Percentiles rank a stretch among this genome's conserved stretches.
phyloP scores from a whole-genome alignment of 2,113 vertebrate species.

The Malurus alboscapulatus region DNA sequence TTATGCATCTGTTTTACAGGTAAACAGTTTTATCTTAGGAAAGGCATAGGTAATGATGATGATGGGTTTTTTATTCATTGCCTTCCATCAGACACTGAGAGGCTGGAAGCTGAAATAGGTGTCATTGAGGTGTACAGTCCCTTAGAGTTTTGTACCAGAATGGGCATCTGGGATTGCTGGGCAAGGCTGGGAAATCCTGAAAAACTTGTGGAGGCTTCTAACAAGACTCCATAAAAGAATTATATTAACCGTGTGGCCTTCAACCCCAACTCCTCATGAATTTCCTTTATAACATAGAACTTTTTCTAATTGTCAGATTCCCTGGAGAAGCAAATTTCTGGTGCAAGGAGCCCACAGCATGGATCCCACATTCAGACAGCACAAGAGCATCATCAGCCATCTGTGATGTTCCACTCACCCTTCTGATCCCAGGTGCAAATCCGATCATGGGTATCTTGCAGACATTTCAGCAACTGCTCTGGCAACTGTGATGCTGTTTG shows the following conservation, averaged over 20 bases:
- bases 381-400: neutral
- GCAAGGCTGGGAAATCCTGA: neutral
- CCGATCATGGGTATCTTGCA: neutral
- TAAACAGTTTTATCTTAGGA: constrained; percentile 60
- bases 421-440: neutral
- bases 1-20: constrained; percentile 54
- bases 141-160: neutral
- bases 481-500: neutral
- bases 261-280: neutral
- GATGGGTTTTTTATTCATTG: neutral
- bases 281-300: neutral
- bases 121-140: neutral
- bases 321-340: neutral
- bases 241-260: neutral
- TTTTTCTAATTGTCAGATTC: neutral
- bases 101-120: neutral
- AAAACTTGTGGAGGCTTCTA: neutral
- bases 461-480: neutral
- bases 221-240: neutral
- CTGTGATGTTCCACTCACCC: neutral
- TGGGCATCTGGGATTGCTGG: neutral
- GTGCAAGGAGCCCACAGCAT: neutral
- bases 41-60: constrained; percentile 17
- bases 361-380: neutral
- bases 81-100: neutral